Percentiles rank a stretch among this genome's conserved stretches.
Evolutionary conservation across 2,113 vertebrate genomes (phyloP).

Genomic region (Ciconia boyciana): DNA sequence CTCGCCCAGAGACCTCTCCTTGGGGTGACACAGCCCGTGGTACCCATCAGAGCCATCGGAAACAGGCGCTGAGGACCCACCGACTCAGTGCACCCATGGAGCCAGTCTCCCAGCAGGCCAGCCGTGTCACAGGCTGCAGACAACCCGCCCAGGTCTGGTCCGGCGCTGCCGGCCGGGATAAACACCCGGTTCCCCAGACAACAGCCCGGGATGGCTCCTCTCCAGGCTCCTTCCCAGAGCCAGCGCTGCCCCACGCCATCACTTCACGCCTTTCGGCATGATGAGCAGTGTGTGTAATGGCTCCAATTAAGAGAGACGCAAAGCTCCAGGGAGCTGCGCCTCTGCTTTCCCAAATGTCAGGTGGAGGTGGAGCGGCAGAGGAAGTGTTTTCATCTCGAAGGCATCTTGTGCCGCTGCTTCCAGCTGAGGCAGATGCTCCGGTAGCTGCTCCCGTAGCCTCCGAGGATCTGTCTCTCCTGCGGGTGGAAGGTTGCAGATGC

Average conservation of each 20-base stretch:
- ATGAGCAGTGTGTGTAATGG: background rate
- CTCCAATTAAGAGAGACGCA: background rate
- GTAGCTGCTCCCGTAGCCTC: background rate
- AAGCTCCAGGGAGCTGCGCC: background rate
- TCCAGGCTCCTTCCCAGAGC: background rate
- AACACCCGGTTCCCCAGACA: background rate
- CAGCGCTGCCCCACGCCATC: background rate
- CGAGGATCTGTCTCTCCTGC: background rate
- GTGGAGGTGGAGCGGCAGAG: slow-evolving; percentile 32
- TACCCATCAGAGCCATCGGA: fast-evolving
- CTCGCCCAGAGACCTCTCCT: background rate
- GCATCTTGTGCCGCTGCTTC: background rate
- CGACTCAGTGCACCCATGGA: background rate
- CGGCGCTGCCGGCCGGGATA: background rate
- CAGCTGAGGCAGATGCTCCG: background rate
- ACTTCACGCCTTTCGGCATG: background rate
- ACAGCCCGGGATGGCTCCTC: background rate
- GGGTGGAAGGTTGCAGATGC: background rate
- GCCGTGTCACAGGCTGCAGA: background rate
- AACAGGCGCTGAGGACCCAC: background rate
- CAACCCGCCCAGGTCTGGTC: background rate
- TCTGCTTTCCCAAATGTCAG: slow-evolving; percentile 31
- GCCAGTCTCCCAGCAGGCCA: background rate
- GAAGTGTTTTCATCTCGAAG: slow-evolving; percentile 44
- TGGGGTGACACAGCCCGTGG: fast-evolving